A percentile compares a stretch with the other conserved stretches of the same genome.
phyloP scores from a whole-genome alignment of 2,797 vertebrate genomes.

The Furcifer pardalis region DNA sequence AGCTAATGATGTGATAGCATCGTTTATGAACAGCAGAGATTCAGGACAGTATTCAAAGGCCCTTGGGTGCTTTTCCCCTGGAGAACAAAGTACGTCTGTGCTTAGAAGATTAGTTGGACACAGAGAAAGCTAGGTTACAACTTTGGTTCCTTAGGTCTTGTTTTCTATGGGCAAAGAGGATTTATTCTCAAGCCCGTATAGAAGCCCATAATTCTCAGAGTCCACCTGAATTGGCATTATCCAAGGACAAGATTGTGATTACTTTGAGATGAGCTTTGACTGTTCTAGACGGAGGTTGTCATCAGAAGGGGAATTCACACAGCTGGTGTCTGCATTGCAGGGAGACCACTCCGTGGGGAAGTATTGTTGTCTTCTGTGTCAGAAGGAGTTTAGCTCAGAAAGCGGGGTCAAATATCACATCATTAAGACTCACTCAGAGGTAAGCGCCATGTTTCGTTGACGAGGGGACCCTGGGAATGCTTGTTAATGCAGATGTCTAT shows the following conservation, averaged over 20 bases:
- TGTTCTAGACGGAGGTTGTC: not conserved
- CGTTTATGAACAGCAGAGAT: not conserved
- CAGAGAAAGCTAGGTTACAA: not conserved
- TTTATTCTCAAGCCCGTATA: too few species aligned
- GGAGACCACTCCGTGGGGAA: conserved; percentile 91
- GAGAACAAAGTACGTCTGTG: too few species aligned
- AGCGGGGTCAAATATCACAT: conserved; percentile 99
- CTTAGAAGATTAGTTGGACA: not conserved
- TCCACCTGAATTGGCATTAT: not conserved
- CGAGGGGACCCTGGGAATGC: not conserved
- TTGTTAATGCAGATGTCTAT: accelerated
- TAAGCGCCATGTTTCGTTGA: conserved; percentile 62
- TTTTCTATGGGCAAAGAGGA: too few species aligned
- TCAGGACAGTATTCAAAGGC: not conserved
- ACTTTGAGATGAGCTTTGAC: not conserved
- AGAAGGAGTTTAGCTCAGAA: conserved; percentile 97
- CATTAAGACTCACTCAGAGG: conserved; percentile 95
- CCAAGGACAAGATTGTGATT: not conserved
- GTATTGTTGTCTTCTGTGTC: conserved; percentile 93
- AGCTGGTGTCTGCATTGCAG: conserved; percentile 72
- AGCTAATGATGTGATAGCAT: not conserved
- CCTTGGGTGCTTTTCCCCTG: too few species aligned
- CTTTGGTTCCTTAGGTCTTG: not conserved
- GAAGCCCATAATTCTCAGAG: too few species aligned
- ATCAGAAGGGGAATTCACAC: not conserved